Percentiles rank a stretch among this genome's conserved stretches.
phyloP scores from a whole-genome alignment of 2,888 invertebrate genomes.

The Archaeoteleia sp. region DNA sequence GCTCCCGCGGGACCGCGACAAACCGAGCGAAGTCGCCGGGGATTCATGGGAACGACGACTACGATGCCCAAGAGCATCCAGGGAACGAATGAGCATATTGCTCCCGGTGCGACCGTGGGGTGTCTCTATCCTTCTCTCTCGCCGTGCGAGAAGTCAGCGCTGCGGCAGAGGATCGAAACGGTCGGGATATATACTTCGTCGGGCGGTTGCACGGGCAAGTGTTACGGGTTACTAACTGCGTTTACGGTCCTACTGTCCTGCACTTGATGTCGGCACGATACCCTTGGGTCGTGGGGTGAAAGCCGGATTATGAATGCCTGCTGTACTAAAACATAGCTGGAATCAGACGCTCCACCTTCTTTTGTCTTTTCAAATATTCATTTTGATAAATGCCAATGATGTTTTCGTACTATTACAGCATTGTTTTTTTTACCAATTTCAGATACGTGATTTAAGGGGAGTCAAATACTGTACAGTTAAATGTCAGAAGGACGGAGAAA shows the following conservation, averaged over 20 bases:
- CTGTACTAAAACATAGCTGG: background rate
- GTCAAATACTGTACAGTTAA: too few species aligned
- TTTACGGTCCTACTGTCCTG: slow-evolving; percentile 58
- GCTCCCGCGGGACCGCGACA: slow-evolving; percentile 64
- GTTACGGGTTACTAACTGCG: slow-evolving; percentile 65
- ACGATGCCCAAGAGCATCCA: slow-evolving; percentile 68
- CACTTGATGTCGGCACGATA: slow-evolving; percentile 64
- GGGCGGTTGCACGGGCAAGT: slow-evolving; percentile 54
- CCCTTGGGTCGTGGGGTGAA: slow-evolving; percentile 62
- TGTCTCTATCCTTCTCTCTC: slow-evolving; percentile 45
- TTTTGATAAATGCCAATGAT: too few species aligned
- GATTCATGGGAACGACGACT: slow-evolving; percentile 70
- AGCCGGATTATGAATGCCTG: slow-evolving; percentile 18
- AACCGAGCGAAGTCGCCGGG: slow-evolving; percentile 63
- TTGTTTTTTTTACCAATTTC: too few species aligned
- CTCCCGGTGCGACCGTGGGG: slow-evolving; percentile 64
- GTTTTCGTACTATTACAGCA: too few species aligned
- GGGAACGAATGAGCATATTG: slow-evolving; percentile 71
- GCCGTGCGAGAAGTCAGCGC: slow-evolving; percentile 66
- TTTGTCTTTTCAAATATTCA: too few species aligned
- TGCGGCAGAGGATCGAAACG: slow-evolving; percentile 28
- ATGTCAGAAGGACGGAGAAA: too few species aligned
- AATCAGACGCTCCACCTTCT: too few species aligned
- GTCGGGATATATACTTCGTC: slow-evolving; percentile 15
- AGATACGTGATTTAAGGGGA: too few species aligned